phyloP scores from a whole-genome alignment of 2,888 invertebrate species.

The Hesperia comma region DNA sequence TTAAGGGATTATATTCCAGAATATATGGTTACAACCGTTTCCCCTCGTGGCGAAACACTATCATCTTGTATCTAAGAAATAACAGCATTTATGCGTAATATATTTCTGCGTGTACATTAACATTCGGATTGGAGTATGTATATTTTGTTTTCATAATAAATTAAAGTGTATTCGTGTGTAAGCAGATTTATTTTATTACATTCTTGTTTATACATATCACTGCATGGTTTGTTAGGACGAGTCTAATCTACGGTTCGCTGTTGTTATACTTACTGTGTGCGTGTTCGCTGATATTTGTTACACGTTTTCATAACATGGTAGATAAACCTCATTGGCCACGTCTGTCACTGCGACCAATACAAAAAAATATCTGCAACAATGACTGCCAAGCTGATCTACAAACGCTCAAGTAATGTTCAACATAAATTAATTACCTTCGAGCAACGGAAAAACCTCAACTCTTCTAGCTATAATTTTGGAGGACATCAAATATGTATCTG shows the following conservation, averaged over 20 bases:
- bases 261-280: neutral
- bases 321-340: neutral
- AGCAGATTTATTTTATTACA: constrained; percentile 3
- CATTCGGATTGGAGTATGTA: too few relatives aligned
- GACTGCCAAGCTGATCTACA: neutral
- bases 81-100: too few relatives aligned
- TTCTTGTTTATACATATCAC: neutral
- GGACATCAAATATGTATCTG: constrained; percentile 16
- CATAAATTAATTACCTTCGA: too few relatives aligned
- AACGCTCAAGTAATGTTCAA: neutral
- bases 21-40: too few relatives aligned
- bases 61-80: too few relatives aligned
- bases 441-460: too few relatives aligned
- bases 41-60: too few relatives aligned
- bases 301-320: neutral
- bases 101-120: too few relatives aligned
- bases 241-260: neutral
- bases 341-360: neutral
- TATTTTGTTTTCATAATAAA: too few relatives aligned
- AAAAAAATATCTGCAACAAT: neutral
- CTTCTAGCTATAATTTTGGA: neutral
- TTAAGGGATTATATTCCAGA: too few relatives aligned
- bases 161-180: neutral
- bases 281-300: neutral
- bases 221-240: neutral